These are phyloP conservation scores for Acanthosepion esculentum DNA, from an alignment of 2,888 invertebrate genomes.

Conservation along the genomic window DNA sequence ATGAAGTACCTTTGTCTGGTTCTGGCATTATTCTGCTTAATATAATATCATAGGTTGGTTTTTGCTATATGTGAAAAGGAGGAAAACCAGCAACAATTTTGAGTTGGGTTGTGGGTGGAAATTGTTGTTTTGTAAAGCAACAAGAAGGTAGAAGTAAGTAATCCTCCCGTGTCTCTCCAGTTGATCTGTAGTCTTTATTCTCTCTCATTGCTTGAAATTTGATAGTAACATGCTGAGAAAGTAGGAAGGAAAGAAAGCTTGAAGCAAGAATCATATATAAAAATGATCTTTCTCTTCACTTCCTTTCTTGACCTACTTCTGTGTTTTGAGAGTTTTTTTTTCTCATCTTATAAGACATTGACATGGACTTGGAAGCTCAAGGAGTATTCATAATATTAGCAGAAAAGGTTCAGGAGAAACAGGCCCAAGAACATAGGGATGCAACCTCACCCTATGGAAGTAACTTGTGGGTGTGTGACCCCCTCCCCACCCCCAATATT, in stretches of 20 bases:
- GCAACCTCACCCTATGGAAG: no score
- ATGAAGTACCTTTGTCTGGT: neutral
- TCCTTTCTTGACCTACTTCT: neutral
- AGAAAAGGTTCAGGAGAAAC: no score
- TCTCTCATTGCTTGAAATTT: neutral
- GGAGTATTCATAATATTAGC: no score
- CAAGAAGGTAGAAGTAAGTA: neutral
- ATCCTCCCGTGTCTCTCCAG: neutral
- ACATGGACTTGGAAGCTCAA: no score
- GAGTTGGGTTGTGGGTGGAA: neutral
- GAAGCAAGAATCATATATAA: neutral
- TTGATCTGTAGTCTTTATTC: neutral
- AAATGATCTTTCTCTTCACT: neutral
- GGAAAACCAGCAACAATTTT: no score
- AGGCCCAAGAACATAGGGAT: no score
- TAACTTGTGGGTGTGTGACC: no score
- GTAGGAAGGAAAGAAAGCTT: neutral
- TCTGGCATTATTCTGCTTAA: neutral
- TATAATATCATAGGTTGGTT: neutral
- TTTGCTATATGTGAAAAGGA: neutral
- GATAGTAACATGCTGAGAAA: neutral
- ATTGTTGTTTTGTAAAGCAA: neutral
- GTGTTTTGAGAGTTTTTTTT: no score
- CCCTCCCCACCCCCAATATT: no score
- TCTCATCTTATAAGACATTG: no score